Evolutionary conservation across 1,140 invertebrate species (phyloP).

Genomic region (Brachionus sp.): DNA sequence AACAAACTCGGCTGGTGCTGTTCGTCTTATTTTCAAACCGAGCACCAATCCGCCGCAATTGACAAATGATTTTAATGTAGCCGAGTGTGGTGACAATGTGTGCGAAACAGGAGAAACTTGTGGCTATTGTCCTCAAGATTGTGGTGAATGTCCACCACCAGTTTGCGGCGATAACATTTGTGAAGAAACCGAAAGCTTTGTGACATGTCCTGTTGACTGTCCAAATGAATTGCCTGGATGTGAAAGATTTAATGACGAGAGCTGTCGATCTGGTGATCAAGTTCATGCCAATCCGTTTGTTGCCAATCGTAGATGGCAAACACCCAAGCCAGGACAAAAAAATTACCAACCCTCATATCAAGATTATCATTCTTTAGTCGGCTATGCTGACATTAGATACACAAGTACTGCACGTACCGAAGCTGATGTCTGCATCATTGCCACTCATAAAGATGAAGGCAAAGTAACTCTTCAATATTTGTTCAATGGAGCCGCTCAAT

Average conservation of each 20-base stretch:
- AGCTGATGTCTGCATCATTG: conserved; percentile 37
- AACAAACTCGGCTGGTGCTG: conserved; percentile 31
- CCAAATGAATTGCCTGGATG: conserved; percentile 45
- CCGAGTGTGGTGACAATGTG: conserved; percentile 32
- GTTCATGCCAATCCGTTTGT: conserved; percentile 16
- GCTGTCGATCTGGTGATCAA: conserved; percentile 21
- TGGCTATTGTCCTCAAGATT: conserved; percentile 36
- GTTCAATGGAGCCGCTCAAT: not conserved
- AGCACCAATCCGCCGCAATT: conserved; percentile 29
- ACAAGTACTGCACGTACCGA: conserved; percentile 12
- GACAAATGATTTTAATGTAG: not conserved
- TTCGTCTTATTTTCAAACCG: conserved; percentile 14
- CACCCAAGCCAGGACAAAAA: conserved; percentile 34
- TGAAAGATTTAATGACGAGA: conserved; percentile 38
- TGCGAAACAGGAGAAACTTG: conserved; percentile 43
- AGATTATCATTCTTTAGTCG: conserved; percentile 40
- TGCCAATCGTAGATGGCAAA: conserved; percentile 40
- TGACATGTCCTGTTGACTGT: conserved; percentile 41
- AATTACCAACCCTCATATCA: conserved; percentile 34
- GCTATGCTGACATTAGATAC: conserved; percentile 43
- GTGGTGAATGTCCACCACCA: conserved; percentile 45
- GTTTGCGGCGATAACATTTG: conserved; percentile 42
- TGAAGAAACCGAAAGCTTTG: conserved; percentile 22
- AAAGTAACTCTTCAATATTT: conserved; percentile 26
- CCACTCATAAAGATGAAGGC: not conserved